These are phyloP conservation scores for Stomatorhinus ivindoensis DNA, from an alignment of 2,113 vertebrate genomes.

Conservation along the genomic window DNA sequence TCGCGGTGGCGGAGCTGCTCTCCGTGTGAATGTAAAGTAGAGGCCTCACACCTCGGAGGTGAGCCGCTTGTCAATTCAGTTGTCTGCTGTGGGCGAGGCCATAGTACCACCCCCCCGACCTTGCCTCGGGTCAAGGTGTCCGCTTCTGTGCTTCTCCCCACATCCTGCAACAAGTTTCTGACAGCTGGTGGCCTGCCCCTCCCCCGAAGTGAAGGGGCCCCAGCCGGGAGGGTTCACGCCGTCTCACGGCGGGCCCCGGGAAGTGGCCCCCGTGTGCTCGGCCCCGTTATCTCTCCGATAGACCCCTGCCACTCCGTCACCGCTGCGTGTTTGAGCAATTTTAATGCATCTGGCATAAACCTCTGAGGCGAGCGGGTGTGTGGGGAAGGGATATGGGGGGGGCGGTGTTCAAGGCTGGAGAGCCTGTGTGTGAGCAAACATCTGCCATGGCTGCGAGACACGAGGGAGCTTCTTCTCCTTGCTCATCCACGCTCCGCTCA, in stretches of 20 bases:
- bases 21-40: slow-evolving; percentile 39
- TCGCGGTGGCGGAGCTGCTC: slow-evolving; percentile 31
- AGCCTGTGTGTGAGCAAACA: slow-evolving; percentile 53
- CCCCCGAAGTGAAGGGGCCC: neutral
- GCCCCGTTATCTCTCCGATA: neutral
- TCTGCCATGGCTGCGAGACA: slow-evolving; percentile 42
- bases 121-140: slow-evolving; percentile 32
- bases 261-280: neutral
- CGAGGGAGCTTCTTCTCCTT: slow-evolving; percentile 45
- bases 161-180: neutral
- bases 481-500: slow-evolving; percentile 22
- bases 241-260: neutral
- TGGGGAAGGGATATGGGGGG: neutral
- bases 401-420: slow-evolving; percentile 32
- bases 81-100: slow-evolving; percentile 31
- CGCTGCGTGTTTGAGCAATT: slow-evolving; percentile 12
- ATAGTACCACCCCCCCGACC: slow-evolving; percentile 14
- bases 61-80: slow-evolving; percentile 41
- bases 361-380: neutral
- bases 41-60: slow-evolving; percentile 34
- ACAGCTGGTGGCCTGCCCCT: neutral
- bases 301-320: neutral
- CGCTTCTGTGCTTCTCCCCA: neutral
- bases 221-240: neutral
- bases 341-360: neutral